phyloP scores from a whole-genome alignment of 1,140 invertebrate species.

The Zaprionus capensis region DNA sequence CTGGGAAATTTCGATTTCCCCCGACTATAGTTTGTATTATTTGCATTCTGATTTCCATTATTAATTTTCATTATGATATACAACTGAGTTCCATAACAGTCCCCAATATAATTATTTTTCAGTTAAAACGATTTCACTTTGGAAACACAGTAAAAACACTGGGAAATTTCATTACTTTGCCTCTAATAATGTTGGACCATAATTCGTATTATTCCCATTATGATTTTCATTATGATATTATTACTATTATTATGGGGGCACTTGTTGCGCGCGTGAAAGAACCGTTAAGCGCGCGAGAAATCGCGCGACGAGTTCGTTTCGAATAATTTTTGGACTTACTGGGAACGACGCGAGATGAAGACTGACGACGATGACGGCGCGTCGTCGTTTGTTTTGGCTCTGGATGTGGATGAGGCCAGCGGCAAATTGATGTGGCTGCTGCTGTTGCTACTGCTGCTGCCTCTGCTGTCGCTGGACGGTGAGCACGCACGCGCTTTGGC shows the following conservation, averaged over 20 bases:
- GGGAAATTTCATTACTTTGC: conserved; percentile 28
- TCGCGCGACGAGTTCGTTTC: conserved; percentile 23
- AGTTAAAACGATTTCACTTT: conserved; percentile 59
- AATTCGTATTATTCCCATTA: conserved; percentile 33
- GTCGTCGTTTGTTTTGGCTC: conserved; percentile 35
- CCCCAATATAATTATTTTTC: background rate
- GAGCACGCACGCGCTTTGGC: conserved; percentile 53
- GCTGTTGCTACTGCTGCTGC: background rate
- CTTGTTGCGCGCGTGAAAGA: conserved; percentile 19
- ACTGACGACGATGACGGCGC: conserved; percentile 42
- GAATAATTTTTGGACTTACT: conserved; percentile 55
- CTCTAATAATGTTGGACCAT: conserved; percentile 33
- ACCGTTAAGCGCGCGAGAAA: conserved; percentile 35
- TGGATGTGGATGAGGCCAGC: conserved; percentile 16
- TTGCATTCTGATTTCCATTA: no score
- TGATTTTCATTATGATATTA: conserved; percentile 10
- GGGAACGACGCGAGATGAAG: conserved; percentile 65
- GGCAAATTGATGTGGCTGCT: background rate
- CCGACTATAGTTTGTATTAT: no score
- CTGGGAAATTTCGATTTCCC: conserved; percentile 13
- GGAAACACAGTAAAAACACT: conserved; percentile 34
- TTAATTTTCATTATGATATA: no score
- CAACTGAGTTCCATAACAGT: background rate
- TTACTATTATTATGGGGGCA: conserved; percentile 22
- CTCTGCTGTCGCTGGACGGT: conserved; percentile 16